Evolutionary conservation across 2,888 invertebrate genomes (phyloP), one percentile per base, ranked within the genome.

Genomic region (Holacanthella duospinosa): DNA sequence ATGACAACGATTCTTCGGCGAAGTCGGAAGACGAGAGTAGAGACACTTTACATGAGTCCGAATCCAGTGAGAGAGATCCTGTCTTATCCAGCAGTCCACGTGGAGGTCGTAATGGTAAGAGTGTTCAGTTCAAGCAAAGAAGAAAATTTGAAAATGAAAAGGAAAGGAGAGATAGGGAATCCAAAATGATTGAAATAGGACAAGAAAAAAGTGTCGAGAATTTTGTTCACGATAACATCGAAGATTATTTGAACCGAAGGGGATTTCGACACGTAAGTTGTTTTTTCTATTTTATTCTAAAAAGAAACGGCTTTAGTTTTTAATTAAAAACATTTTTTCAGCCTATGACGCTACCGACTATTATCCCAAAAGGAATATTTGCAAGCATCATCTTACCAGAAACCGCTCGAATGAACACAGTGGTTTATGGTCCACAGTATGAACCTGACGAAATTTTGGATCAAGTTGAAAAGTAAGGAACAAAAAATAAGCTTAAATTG

Each of bases 381-480:
- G 64, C 64, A 16, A 28, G 59, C 24, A 36, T 43, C 16, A 61
- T 64, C 26, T 55, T 61, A 25, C 43, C 58, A 12, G 28, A 63
- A 24, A 25, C 65, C 16, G 54, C 64, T 28, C 57, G n/a, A 19
- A 29, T 55, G 29, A 68, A 64, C 59, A 19, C 63, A 12, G 61
- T 69, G n/a, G 62, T 65, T 3, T 64, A 36, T 64, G 69, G 69
- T n/a, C 63, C 65, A n/a, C 64, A 63, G 19, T 70, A 67, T 56
- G 64, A 67, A 19, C 64, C 62, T 24, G 63, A 68, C 55, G 60
- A 60, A 28, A 55, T 69, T 4, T 3, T 59, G 1, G 64, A 56
- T 43, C 70, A 72, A 62, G 55, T 70, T 25, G 67, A 71, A 60
- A 68, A 65, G 71, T 71, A 55, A 48, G 36, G n/a, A n/a, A n/a